Evolutionary conservation across 2,888 invertebrate genomes (phyloP).

Genomic region (Adineta ricciae): DNA sequence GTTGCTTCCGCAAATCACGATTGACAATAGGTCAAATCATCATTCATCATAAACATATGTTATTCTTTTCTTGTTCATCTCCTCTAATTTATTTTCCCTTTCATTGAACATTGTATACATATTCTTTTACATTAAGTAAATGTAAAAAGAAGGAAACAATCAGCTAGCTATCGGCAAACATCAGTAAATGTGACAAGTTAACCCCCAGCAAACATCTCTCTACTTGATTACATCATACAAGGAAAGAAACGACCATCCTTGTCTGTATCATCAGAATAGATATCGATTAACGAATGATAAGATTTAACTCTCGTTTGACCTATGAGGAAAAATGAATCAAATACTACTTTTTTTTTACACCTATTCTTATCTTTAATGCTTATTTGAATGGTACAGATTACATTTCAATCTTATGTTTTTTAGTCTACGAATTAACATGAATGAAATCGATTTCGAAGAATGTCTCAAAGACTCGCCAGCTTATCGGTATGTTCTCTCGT

Average conservation of each 20-base stretch:
- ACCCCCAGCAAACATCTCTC: background rate
- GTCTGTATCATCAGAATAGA: background rate
- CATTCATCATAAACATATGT: background rate
- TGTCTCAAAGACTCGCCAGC: background rate
- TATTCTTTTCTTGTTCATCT: background rate
- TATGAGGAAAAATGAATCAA: too few species aligned
- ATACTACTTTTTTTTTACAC: too few species aligned
- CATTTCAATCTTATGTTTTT: background rate
- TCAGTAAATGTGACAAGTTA: background rate
- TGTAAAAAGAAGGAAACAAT: background rate
- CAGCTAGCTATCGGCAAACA: background rate
- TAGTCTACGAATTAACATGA: background rate
- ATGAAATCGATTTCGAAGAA: constrained; percentile 9
- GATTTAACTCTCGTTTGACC: background rate
- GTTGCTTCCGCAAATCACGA: background rate
- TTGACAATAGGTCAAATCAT: background rate
- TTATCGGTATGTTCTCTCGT: background rate
- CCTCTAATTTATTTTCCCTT: background rate
- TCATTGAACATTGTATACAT: background rate
- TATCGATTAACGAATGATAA: background rate
- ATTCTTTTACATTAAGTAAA: background rate
- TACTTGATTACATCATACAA: background rate
- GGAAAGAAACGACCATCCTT: background rate
- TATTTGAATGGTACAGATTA: background rate
- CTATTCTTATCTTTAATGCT: background rate